Evolutionary conservation across 1,140 invertebrate genomes (phyloP).

Genomic region (Pachyrhynchus sulphureomaculatus): DNA sequence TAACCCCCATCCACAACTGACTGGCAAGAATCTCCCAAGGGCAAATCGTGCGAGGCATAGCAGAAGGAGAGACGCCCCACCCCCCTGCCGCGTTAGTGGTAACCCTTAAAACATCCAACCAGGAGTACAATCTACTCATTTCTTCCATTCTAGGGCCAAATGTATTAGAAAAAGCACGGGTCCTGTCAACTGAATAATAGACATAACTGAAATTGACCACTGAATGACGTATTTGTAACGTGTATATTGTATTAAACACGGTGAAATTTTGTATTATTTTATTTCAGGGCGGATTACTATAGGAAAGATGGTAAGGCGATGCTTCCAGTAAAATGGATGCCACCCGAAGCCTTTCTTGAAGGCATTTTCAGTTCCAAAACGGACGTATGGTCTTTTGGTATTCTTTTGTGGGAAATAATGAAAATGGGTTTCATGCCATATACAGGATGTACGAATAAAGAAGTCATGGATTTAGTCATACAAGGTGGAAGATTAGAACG

Average conservation of each 20-base stretch:
- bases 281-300: slow-evolving; percentile 88
- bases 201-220: no score
- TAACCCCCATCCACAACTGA: no score
- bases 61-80: no score
- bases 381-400: slow-evolving; percentile 97
- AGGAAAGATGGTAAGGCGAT: slow-evolving; percentile 96
- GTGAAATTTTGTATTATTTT: neutral
- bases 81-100: no score
- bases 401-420: slow-evolving; percentile 95
- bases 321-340: slow-evolving; percentile 99
- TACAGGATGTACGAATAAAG: slow-evolving; percentile 90
- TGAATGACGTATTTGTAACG: neutral
- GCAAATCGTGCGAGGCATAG: no score
- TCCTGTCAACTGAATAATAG: no score
- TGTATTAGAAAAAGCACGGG: no score
- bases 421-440: slow-evolving; percentile 98
- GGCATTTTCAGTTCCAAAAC: slow-evolving; percentile 97
- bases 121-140: no score
- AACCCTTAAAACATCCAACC: no score
- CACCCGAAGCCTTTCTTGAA: slow-evolving; percentile 95
- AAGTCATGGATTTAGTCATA: slow-evolving; percentile 95
- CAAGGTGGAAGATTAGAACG: slow-evolving; percentile 85
- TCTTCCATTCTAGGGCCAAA: no score
- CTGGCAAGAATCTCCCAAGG: no score
- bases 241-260: neutral